Percentiles rank a stretch among this genome's conserved stretches.
phyloP scores from a whole-genome alignment of 2,113 vertebrate genomes.

The Vidua macroura region DNA sequence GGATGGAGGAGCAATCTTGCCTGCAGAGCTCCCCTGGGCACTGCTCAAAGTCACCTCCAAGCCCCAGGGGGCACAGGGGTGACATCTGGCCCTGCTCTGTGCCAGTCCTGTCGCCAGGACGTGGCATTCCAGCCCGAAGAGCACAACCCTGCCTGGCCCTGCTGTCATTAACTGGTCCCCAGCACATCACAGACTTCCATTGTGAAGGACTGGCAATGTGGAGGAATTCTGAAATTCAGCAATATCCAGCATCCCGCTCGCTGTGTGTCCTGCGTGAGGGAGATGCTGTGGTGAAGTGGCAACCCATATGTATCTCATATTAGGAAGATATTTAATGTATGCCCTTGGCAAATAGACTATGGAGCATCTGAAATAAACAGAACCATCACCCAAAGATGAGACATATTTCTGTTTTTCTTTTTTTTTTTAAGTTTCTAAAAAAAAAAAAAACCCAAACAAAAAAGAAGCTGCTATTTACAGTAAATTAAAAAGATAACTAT shows the following conservation, averaged over 20 bases:
- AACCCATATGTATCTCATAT: slow-evolving; percentile 35
- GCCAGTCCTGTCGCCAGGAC: neutral
- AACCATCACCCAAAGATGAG: neutral
- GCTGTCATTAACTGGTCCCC: neutral
- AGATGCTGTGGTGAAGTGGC: neutral
- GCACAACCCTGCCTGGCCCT: neutral
- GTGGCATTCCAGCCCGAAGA: no score
- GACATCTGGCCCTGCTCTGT: fast-evolving
- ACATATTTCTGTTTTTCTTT: neutral
- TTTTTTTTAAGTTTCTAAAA: neutral
- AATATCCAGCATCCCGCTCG: neutral
- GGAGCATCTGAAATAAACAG: slow-evolving; percentile 26
- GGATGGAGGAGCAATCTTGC: neutral
- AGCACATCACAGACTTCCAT: neutral
- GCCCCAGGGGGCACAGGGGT: fast-evolving
- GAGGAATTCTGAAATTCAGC: neutral
- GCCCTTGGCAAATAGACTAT: slow-evolving; percentile 33
- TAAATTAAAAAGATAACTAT: slow-evolving; percentile 56
- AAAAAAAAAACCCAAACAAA: neutral
- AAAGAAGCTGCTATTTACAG: neutral
- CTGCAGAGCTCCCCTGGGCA: neutral
- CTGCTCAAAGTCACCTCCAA: neutral
- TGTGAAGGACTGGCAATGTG: neutral
- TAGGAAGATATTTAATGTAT: slow-evolving; percentile 23
- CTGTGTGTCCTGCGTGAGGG: neutral